A percentile compares a stretch with the other conserved stretches of the same genome.
Conservation (phyloP, 2,797 vertebrate species). For the Gymnopithys bicolor region DNA sequence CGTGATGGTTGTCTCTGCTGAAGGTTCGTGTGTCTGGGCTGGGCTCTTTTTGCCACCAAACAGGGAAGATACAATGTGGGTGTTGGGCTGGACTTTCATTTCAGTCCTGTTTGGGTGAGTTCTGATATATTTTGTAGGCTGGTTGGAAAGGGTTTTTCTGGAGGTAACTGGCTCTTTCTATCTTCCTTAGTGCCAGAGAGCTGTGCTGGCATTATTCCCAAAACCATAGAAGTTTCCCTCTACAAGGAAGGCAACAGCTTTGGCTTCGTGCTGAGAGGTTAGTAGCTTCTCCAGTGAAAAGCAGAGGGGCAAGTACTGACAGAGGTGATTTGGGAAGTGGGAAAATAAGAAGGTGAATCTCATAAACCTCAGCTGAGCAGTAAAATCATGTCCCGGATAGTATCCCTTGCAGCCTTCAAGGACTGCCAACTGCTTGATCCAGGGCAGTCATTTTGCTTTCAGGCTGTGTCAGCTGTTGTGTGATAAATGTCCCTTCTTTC, state of each 20-base stretch:
- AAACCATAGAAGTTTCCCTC: slow-evolving; percentile 94
- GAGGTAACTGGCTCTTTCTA: slow-evolving; percentile 23
- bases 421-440: not conserved
- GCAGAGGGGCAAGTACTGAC: not conserved
- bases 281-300: slow-evolving; percentile 36
- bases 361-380: not conserved
- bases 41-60: not conserved
- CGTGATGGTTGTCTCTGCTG: not conserved
- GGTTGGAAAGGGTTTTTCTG: not conserved
- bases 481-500: not conserved
- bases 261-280: slow-evolving; percentile 96
- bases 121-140: not conserved
- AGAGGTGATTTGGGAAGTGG: not conserved
- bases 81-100: not conserved
- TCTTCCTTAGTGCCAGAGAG: slow-evolving; percentile 86
- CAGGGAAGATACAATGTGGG: not conserved
- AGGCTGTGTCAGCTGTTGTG: not conserved
- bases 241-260: slow-evolving; percentile 97
- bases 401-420: not conserved
- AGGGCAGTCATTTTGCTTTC: not conserved
- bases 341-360: not conserved
- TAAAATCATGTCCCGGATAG: not conserved
- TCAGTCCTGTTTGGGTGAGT: not conserved
- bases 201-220: slow-evolving; percentile 89
- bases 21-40: fast-evolving